Conservation (phyloP, 2,888 invertebrate genomes). For the Callosobruchus maculatus region DNA sequence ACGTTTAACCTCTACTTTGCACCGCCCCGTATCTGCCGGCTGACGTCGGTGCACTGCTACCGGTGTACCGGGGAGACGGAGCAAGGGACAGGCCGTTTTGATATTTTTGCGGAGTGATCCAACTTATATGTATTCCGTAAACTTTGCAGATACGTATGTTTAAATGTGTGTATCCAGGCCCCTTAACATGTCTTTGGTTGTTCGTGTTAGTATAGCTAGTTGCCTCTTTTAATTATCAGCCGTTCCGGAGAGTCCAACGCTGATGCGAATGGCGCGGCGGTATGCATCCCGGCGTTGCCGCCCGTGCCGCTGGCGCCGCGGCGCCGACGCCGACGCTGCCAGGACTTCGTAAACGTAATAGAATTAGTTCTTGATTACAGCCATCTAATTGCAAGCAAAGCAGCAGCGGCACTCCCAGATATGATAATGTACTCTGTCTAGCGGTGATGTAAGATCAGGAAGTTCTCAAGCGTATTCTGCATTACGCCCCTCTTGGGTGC, state of each 20-base stretch:
- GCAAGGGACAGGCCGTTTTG: too few species aligned
- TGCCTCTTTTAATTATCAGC: neutral
- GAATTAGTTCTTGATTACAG: neutral
- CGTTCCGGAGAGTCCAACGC: neutral
- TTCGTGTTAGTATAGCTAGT: neutral
- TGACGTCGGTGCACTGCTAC: too few species aligned
- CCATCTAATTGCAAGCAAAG: neutral
- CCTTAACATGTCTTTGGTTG: neutral
- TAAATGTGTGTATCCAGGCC: too few species aligned
- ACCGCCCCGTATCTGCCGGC: too few species aligned
- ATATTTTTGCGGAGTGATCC: too few species aligned
- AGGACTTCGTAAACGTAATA: neutral
- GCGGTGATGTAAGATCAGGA: neutral
- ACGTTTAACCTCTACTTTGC: too few species aligned
- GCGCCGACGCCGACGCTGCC: neutral
- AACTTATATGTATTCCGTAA: too few species aligned
- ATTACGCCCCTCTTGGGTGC: neutral
- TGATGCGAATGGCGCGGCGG: too few species aligned
- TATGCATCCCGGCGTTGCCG: too few species aligned
- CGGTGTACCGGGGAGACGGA: too few species aligned
- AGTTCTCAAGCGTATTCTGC: neutral
- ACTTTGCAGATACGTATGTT: too few species aligned
- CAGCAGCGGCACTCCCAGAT: neutral
- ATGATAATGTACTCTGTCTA: neutral
- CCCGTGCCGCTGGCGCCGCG: neutral